A percentile compares a stretch with the other conserved stretches of the same genome.
Evolutionary conservation across 2,113 vertebrate genomes (phyloP).

Genomic region (Pseudopipra pipra): DNA sequence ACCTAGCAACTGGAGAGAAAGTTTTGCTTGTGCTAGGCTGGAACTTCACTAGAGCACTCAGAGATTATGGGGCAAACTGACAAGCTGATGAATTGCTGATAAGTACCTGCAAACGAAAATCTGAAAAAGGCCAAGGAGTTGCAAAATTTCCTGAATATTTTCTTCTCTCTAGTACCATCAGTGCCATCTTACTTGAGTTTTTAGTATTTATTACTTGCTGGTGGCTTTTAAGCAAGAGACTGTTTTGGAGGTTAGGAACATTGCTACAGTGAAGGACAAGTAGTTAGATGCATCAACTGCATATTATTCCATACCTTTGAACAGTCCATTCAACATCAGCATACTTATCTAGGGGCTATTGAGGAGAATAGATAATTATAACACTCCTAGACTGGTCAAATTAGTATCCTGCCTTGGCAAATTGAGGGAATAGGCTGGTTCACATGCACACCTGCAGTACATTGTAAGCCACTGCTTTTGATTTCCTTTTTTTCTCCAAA

Average conservation of each 20-base stretch:
- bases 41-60: background rate
- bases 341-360: background rate
- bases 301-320: background rate
- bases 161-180: background rate
- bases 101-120: constrained; percentile 30
- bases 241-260: background rate
- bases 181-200: background rate
- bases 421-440: background rate
- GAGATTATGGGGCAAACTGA: constrained; percentile 37
- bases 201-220: background rate
- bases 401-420: background rate
- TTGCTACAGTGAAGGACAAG: background rate
- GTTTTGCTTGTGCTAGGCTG: background rate
- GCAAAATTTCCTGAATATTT: background rate
- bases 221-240: background rate
- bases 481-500: background rate
- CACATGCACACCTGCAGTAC: background rate
- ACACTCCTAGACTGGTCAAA: background rate
- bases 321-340: background rate
- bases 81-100: constrained; percentile 42
- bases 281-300: background rate
- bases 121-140: background rate
- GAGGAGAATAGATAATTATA: background rate
- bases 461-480: background rate
- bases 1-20: constrained; percentile 39